Percentiles rank a stretch among this genome's conserved stretches.
Conservation (phyloP, 2,113 vertebrate genomes). For the Orycteropus afer region DNA sequence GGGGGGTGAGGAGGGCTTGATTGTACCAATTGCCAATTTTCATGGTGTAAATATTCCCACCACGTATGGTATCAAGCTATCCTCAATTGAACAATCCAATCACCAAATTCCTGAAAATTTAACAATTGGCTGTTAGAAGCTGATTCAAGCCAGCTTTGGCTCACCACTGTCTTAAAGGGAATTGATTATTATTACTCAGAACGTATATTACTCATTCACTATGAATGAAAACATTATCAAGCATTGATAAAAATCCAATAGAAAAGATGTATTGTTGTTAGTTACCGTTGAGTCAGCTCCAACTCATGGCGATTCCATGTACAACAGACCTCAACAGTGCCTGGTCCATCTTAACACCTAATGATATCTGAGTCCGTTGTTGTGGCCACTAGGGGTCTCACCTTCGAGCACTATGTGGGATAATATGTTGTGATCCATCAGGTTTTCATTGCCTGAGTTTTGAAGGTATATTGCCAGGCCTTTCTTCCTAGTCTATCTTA, state of each 20-base stretch:
- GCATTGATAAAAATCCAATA: not conserved
- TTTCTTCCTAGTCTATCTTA: not conserved
- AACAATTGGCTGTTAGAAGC: not conserved
- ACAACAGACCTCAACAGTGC: not conserved
- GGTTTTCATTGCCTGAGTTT: not conserved
- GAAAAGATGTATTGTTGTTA: not conserved
- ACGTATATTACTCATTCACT: not conserved
- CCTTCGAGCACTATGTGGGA: not conserved
- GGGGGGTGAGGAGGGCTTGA: not conserved
- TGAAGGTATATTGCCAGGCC: not conserved
- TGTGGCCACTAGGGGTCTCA: not conserved
- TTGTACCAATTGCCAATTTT: not conserved
- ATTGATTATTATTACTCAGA: not conserved
- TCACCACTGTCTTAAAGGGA: not conserved
- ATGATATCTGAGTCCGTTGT: not conserved
- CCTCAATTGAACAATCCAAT: not conserved
- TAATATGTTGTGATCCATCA: not conserved
- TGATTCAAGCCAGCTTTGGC: not conserved
- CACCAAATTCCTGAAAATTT: not conserved
- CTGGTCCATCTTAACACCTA: not conserved
- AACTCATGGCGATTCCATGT: not conserved
- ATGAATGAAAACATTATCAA: rapidly evolving
- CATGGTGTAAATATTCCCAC: not conserved
- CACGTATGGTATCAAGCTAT: not conserved
- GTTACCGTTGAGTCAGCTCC: not conserved